Conservation (phyloP, 2,888 invertebrate species). For the Linyphia triangularis region DNA sequence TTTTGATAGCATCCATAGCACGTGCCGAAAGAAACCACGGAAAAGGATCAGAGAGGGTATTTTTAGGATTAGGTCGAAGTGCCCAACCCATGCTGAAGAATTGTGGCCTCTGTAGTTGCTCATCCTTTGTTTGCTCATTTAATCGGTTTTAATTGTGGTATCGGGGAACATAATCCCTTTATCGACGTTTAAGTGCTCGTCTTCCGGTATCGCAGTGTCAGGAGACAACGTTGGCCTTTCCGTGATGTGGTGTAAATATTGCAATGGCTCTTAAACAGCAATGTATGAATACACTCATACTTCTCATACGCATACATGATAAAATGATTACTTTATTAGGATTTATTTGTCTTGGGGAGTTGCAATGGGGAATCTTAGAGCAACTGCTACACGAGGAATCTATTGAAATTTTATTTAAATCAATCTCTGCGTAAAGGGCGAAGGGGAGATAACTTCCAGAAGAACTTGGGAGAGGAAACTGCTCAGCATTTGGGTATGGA, state of each 20-base stretch:
- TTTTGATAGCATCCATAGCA: conserved; percentile 5
- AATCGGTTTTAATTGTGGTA: conserved; percentile 52
- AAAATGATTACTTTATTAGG: too few relatives aligned
- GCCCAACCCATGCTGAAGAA: background rate
- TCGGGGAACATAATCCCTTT: conserved; percentile 52
- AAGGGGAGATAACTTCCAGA: too few relatives aligned
- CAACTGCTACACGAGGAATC: too few relatives aligned
- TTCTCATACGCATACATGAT: too few relatives aligned
- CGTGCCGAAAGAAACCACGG: background rate
- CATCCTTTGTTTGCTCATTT: conserved; percentile 24
- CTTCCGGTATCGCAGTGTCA: conserved; percentile 32
- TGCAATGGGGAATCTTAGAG: too few relatives aligned
- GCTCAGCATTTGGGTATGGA: too few relatives aligned
- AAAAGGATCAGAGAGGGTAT: background rate
- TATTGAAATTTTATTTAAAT: too few relatives aligned
- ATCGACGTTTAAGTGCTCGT: background rate
- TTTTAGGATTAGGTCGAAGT: background rate
- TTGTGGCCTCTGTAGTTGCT: background rate
- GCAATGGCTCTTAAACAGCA: too few relatives aligned
- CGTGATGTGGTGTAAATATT: background rate
- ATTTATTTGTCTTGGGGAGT: too few relatives aligned
- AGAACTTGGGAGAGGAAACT: too few relatives aligned
- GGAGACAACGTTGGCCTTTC: background rate
- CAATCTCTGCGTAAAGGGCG: too few relatives aligned
- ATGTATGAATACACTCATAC: too few relatives aligned